Percentiles rank a stretch among this genome's conserved stretches.
Evolutionary conservation across 2,888 invertebrate genomes (phyloP).

Genomic region (Sinohyriopsis cumingii): DNA sequence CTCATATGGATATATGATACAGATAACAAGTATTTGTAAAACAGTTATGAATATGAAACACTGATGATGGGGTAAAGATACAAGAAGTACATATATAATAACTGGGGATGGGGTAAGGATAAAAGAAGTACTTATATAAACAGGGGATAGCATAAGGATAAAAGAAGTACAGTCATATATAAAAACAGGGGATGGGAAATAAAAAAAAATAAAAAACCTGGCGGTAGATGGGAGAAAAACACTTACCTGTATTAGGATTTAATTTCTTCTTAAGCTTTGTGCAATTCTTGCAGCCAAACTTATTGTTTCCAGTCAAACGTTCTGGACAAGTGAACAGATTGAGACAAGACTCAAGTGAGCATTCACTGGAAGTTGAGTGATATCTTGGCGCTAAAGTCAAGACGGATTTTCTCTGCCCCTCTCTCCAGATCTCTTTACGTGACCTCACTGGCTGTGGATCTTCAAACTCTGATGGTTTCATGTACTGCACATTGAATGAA

Average conservation of each 20-base stretch:
- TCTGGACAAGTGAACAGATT: conserved; percentile 94
- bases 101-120: too few species aligned
- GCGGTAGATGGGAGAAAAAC: too few species aligned
- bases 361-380: conserved; percentile 74
- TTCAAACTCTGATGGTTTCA: background rate
- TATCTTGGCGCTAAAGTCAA: conserved; percentile 72
- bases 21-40: too few species aligned
- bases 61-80: too few species aligned
- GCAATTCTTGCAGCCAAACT: conserved; percentile 93
- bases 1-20: too few species aligned
- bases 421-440: conserved; percentile 30
- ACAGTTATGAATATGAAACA: too few species aligned
- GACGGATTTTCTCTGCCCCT: conserved; percentile 39
- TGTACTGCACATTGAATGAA: background rate
- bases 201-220: too few species aligned
- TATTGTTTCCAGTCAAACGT: conserved; percentile 91
- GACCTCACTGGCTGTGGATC: conserved; percentile 6
- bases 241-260: conserved; percentile 44
- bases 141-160: too few species aligned
- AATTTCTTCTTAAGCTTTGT: conserved; percentile 73
- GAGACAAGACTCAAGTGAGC: conserved; percentile 85
- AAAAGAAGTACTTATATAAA: too few species aligned
- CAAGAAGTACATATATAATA: too few species aligned
- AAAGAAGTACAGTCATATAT: too few species aligned
- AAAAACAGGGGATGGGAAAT: too few species aligned